Evolutionary conservation across 1,140 invertebrate genomes (phyloP), one percentile per base, ranked within the genome.

Genomic region (Drosophila kepulauana): DNA sequence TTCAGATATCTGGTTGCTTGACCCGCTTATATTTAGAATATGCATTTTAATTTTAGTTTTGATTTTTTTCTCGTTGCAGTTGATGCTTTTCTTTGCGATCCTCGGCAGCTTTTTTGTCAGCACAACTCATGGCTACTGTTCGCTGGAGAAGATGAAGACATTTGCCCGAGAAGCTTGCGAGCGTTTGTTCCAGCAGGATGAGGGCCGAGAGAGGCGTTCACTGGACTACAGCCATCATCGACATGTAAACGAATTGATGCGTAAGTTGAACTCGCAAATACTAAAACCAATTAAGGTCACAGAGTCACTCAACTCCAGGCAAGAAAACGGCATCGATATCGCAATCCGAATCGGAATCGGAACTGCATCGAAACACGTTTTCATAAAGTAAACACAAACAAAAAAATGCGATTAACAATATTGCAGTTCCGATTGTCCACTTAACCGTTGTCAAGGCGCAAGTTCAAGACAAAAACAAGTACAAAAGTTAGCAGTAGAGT

Each of bases 81-180:
- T 75, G 57, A 51, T 48, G 45, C 41, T 89, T 65, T 6, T 89
- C n/a, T 58, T 45, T 5, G 59, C 89, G 35, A 78, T 71, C 51
- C 54, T 79, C 0, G 72, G 20, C 51, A 72, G 57, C 41, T 89
- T 75, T 7, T 54, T 85, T 56, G 43, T 89, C 49, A 63, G 28
- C 41, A 70, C 61, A 33, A 57, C 81, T 25, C 75, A 58, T 13
- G 69, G 61, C 49, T 68, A 72, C 38, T 92, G 91, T 57, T 92
- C 91, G 8, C 59, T 92, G 75, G 91, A 92, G 41, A 66, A 72
- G 8, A 92, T 92, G 91, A 92, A 87, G 20, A 79, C 71, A 16
- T 89, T 78, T 3, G 91, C 91, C 1, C 81, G 88, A 58, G 87
- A 92, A 62, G 91, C 91, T 0, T 92, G 91, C 30, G 91, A 92